Evolutionary conservation across 2,797 vertebrate species (phyloP), one percentile per base, ranked within the genome.

Genomic region (Coranthus polyacanthus): DNA sequence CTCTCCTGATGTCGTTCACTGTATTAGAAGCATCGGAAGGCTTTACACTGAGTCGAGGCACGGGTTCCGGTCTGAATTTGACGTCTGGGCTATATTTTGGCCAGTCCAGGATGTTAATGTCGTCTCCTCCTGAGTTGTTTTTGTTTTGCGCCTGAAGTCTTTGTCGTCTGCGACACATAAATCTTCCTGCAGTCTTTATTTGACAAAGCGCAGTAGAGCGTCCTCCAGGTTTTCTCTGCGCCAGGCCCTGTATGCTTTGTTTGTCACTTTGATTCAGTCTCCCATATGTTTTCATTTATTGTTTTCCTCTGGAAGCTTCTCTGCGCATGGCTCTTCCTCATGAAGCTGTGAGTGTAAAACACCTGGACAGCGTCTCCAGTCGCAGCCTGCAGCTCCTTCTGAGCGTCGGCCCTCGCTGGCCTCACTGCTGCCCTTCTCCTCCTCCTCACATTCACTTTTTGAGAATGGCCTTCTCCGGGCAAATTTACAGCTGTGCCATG

Each of bases 401-500:
- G 17, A 15, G 24, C 26, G 15, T 11, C 2, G 21, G 16, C 54
- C 37, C 32, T 20, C 2, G 12, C 2, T 4, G 13, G 43, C 22
- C 45, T 63, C n/a, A n/a, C n/a, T n/a, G n/a, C n/a, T n/a, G n/a
- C n/a, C n/a, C n/a, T n/a, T n/a, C n/a, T n/a, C n/a, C n/a, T n/a
- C n/a, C n/a, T n/a, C n/a, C n/a, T n/a, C 12, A 12, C 44, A 13
- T 41, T 22, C 4, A 6, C 36, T 24, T 29, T 29, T 43, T 62
- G 11, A 51, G 18, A 24, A n/a, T 32, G 16, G 53, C 16, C 53
- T 26, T 7, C 29, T 32, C 7, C 3, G 9, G 29, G 29, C 5
- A 49, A 26, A 21, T 52, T 66, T 42, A 38, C 12, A 49, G 51
- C 37, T 65, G 50, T 64, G 45, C 45, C 70, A n/a, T 15, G 17